Evolutionary conservation across 2,888 invertebrate species (phyloP).

Genomic region (Agelastica alni): DNA sequence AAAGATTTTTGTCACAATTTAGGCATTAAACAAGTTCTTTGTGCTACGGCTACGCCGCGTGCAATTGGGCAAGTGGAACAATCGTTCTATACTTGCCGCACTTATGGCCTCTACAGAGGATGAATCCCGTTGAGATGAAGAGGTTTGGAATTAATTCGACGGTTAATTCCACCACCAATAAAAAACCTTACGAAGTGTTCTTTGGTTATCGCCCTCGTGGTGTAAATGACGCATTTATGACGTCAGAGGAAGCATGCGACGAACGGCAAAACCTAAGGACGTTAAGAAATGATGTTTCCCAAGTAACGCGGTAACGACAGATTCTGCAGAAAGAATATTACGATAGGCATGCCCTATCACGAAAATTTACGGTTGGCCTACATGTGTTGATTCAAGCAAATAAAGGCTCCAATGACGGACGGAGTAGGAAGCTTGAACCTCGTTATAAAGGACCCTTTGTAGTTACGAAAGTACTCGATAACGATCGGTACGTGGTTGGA

Average conservation of each 20-base stretch:
- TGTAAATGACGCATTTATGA: constrained; percentile 31
- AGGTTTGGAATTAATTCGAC: constrained; percentile 34
- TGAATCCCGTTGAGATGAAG: constrained; percentile 38
- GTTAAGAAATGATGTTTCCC: too few relatives aligned
- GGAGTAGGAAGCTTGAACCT: constrained; percentile 36
- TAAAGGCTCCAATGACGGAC: constrained; percentile 35
- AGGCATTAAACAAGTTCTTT: constrained; percentile 34
- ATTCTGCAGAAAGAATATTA: too few relatives aligned
- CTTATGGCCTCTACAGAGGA: constrained; percentile 29
- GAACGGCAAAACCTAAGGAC: constrained; percentile 19
- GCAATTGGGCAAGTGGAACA: constrained; percentile 27
- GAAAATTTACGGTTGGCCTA: too few relatives aligned
- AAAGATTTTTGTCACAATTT: constrained; percentile 26
- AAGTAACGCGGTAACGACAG: too few relatives aligned
- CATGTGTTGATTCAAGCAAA: constrained; percentile 25
- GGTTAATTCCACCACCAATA: constrained; percentile 35
- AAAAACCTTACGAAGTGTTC: constrained; percentile 36
- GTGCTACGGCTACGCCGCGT: constrained; percentile 39
- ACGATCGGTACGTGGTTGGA: constrained; percentile 32
- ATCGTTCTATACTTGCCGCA: constrained; percentile 17
- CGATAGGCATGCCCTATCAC: too few relatives aligned
- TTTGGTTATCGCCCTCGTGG: constrained; percentile 38
- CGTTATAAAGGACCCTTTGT: too few relatives aligned
- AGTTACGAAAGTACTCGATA: constrained; percentile 32
- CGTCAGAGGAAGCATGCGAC: constrained; percentile 22